Base-by-base conservation (phyloP, 2,113 vertebrate genomes). In the Cervus canadensis region DNA sequence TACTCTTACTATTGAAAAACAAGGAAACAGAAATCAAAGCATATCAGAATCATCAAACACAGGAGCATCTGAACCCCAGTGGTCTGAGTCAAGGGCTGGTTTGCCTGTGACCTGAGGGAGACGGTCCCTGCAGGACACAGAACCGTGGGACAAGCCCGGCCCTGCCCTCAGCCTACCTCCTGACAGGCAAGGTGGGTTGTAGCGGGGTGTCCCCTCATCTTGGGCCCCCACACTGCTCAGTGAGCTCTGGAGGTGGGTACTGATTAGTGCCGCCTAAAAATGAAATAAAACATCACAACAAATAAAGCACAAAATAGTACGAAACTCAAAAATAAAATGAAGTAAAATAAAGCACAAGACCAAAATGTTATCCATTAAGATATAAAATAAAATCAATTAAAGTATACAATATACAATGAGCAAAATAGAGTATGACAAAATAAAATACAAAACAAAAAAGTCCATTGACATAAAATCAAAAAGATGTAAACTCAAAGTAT, bases 201-300 rank as follows among this genome's bases (percentile, higher is more conserved):
- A 83, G 94, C 40, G 21, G 36, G 40, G 45, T 81, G 28, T 99
- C 98, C 95, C 98, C 98, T 30, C 56, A 87, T 87, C 97, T 96
- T 2, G 98, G 95, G 43, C 92, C 94, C 30, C 98, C 97, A 98
- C 99, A 99, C 5, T 98, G 98, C 78, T 76, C 89, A 96, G 83
- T 98, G 16, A 99, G 90, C 30, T 97, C 85, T 43, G 98, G 79
- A 50, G 98, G 83, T 96, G 99, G 99, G 87, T 99, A 99, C 16
- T 92, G 79, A 95, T 99, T 99, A 7, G 98, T 81, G 92, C 98
- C 98, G 96, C 98, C 99, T 99, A 98, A 76, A 95, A 83, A 64
- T 89, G 95, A 97, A 97, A 71, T 40, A 40, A 81, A 90, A 89
- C 85, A 85, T 82, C 36, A 81, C 94, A 40, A 36, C n/a, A 89